Conservation (phyloP, 2,797 vertebrate genomes). For the Monodelphis domestica region DNA sequence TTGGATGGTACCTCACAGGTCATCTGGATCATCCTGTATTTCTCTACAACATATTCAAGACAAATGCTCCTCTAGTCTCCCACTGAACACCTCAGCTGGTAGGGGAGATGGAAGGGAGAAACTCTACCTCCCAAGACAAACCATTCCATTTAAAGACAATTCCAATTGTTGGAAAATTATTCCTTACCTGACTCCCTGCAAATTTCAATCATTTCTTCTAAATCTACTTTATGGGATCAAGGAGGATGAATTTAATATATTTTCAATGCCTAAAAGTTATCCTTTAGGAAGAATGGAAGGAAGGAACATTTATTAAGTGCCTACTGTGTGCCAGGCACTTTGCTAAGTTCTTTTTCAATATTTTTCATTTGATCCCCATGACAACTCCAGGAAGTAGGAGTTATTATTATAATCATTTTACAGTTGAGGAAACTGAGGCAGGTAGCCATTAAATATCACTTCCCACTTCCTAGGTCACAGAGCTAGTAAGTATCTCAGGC, state of each 20-base stretch:
- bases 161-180: background rate
- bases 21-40: background rate
- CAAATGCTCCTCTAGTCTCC: background rate
- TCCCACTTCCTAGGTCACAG: background rate
- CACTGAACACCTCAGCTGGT: background rate
- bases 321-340: too few species aligned
- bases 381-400: too few species aligned
- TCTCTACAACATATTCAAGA: background rate
- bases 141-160: background rate
- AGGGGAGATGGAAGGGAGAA: background rate
- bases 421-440: too few species aligned
- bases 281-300: background rate
- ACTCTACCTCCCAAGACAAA: background rate
- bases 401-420: too few species aligned
- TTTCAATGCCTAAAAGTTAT: background rate
- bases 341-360: too few species aligned
- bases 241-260: background rate
- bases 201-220: background rate
- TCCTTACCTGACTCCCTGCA: background rate
- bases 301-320: too few species aligned
- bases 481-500: background rate
- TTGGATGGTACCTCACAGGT: background rate
- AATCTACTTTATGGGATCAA: background rate
- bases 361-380: too few species aligned
- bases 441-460: background rate